Evolutionary conservation across 2,797 vertebrate genomes (phyloP), one percentile per base, ranked within the genome.

Genomic region (Pangasius krempfi): DNA sequence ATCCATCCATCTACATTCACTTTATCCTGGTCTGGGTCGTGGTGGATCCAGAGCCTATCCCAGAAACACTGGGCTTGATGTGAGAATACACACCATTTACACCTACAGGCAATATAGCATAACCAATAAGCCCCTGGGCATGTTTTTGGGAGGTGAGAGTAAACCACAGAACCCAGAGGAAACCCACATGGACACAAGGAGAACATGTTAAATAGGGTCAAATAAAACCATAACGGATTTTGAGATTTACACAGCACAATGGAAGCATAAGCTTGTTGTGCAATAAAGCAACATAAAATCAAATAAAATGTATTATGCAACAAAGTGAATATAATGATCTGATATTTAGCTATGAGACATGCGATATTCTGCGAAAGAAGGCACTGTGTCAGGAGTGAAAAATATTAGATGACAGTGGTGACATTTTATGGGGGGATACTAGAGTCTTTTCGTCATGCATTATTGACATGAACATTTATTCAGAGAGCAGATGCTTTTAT

Each of bases 151-250:
- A 58, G 78, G 30, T 37, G 12, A 9, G 79, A 82, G 40, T 44
- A 62, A 60, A 81, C 54, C 20, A 1, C 0, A 37, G 33, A 33
- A 30, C 75, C 75, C 47, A 78, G 47, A 33, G 8, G 16, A 54
- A 81, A 60, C n/a, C 78, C 78, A 80, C 4, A 30, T 0, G 1
- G 25, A 18, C 27, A 13, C 78, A 80, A 0, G n/a, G 52, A 80
- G 52, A 56, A 58, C 54, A 25, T 1, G 12, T 13, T 81, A 25
- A 80, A 80, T 50, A 81, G 72, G 40, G 56, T 72, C 62, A 72
- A 70, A 6, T 60, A 85, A 88, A 44, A 47, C 72, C 50, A 47
- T 30, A 22, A 84, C 70, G 83, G 47, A 80, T 70, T 60, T 80
- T 78, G 0, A 58, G 60, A 79, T 54, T 79, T 54, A 25, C 7